Conservation (phyloP, 2,888 invertebrate genomes). For the Heteropelma amictum region DNA sequence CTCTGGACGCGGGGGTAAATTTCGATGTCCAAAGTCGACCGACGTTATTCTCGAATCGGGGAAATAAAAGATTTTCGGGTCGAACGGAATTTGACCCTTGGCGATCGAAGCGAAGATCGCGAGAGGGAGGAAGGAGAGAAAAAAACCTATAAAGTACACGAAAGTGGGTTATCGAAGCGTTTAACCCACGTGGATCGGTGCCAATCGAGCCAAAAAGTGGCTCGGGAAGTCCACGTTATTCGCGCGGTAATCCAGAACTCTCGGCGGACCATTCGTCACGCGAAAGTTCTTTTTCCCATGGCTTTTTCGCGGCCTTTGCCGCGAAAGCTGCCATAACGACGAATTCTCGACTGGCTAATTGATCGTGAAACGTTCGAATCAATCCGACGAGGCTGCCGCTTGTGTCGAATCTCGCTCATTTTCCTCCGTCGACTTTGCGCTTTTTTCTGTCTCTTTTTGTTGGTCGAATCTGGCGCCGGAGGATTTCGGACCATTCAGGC, state of each 20-base stretch:
- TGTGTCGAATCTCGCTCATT: background rate
- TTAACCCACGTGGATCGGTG: conserved; percentile 47
- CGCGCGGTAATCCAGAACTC: conserved; percentile 13
- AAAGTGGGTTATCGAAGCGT: conserved; percentile 5
- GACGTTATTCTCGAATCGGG: too few species aligned
- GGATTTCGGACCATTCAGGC: too few species aligned
- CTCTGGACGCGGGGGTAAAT: too few species aligned
- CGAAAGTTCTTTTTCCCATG: conserved; percentile 31
- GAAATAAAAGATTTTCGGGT: too few species aligned
- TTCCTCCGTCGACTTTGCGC: background rate
- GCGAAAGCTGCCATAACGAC: conserved; percentile 22
- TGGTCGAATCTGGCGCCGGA: background rate
- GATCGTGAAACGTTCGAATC: conserved; percentile 56
- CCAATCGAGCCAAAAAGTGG: conserved; percentile 50
- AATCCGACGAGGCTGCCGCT: conserved; percentile 24
- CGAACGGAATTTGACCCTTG: too few species aligned
- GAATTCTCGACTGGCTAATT: conserved; percentile 52
- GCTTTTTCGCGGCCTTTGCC: conserved; percentile 18
- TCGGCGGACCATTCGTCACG: conserved; percentile 34
- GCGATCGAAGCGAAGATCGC: too few species aligned
- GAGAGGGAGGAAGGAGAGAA: background rate
- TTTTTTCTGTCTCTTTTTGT: background rate
- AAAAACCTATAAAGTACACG: background rate
- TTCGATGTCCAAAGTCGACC: too few species aligned
- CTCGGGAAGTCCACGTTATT: conserved; percentile 34